These are phyloP conservation scores for Brassicogethes aeneus DNA, from an alignment of 2,888 invertebrate species.

Conservation along the genomic window DNA sequence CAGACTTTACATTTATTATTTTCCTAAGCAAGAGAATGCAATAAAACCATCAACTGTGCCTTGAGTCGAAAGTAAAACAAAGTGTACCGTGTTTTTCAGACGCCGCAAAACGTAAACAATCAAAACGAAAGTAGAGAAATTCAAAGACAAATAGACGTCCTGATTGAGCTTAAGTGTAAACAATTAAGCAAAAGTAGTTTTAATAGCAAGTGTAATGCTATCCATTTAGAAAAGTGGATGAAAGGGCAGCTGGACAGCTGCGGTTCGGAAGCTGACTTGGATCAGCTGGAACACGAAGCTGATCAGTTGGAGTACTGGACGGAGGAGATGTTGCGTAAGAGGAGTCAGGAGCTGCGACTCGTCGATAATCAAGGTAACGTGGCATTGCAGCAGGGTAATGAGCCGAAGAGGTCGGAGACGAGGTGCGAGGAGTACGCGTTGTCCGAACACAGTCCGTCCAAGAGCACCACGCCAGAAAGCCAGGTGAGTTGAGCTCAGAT, in stretches of 20 bases:
- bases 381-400: constrained; percentile 17
- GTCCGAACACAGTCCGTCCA: constrained; percentile 61
- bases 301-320: constrained; percentile 59
- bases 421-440: constrained; percentile 43
- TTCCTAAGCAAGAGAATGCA: no score
- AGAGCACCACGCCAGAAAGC: constrained; percentile 69
- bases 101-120: constrained; percentile 32
- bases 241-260: constrained; percentile 58
- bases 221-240: constrained; percentile 75
- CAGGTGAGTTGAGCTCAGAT: constrained; percentile 54
- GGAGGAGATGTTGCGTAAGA: constrained; percentile 59
- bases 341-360: constrained; percentile 60
- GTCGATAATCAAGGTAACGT: constrained; percentile 41
- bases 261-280: constrained; percentile 11
- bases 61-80: no score
- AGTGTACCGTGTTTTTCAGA: constrained; percentile 31
- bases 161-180: constrained; percentile 56
- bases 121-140: constrained; percentile 22
- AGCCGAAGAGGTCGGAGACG: constrained; percentile 27
- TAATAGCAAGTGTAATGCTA: constrained; percentile 59
- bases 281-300: constrained; percentile 39
- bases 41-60: no score
- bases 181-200: constrained; percentile 53
- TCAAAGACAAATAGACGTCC: constrained; percentile 47
- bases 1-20: no score